A percentile compares a stretch with the other conserved stretches of the same genome.
Evolutionary conservation across 2,888 invertebrate species (phyloP).

Genomic region (Pyrochroa serraticornis): DNA sequence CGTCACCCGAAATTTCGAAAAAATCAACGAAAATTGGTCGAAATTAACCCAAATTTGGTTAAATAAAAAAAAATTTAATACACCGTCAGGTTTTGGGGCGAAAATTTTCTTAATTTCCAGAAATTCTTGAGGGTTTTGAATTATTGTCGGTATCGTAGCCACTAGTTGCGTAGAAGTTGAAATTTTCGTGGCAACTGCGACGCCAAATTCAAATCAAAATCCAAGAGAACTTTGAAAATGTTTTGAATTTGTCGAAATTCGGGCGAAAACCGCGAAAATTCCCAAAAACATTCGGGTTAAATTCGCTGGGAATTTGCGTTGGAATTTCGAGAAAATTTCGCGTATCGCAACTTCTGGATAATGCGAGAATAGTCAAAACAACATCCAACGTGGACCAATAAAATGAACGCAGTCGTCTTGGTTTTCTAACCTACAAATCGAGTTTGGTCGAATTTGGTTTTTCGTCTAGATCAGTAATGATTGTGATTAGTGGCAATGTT

Average conservation of each 20-base stretch:
- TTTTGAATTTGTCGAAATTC: neutral
- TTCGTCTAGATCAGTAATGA: neutral
- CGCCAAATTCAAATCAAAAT: conserved; percentile 29
- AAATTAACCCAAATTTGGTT: neutral
- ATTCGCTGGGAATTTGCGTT: neutral
- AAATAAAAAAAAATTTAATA: too few species aligned
- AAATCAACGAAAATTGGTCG: neutral
- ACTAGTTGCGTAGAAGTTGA: conserved; percentile 12
- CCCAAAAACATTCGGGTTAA: neutral
- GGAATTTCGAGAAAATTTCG: neutral
- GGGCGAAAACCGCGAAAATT: neutral
- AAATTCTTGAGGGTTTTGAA: neutral
- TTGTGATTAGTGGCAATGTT: conserved; percentile 6
- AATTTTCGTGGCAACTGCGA: conserved; percentile 1
- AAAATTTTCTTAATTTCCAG: neutral
- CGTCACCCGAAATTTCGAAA: neutral
- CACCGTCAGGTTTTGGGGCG: too few species aligned
- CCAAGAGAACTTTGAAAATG: conserved; percentile 16
- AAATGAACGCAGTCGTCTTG: conserved; percentile 14
- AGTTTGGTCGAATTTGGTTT: conserved; percentile 1
- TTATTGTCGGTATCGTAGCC: conserved; percentile 1
- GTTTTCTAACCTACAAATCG: conserved; percentile 14
- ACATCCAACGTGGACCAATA: conserved; percentile 32
- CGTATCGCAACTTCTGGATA: conserved; percentile 4
- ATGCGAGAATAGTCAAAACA: conserved; percentile 29